These are phyloP conservation scores for Siniperca obscura DNA, from an alignment of 2,797 vertebrate species.

Conservation along the genomic window DNA sequence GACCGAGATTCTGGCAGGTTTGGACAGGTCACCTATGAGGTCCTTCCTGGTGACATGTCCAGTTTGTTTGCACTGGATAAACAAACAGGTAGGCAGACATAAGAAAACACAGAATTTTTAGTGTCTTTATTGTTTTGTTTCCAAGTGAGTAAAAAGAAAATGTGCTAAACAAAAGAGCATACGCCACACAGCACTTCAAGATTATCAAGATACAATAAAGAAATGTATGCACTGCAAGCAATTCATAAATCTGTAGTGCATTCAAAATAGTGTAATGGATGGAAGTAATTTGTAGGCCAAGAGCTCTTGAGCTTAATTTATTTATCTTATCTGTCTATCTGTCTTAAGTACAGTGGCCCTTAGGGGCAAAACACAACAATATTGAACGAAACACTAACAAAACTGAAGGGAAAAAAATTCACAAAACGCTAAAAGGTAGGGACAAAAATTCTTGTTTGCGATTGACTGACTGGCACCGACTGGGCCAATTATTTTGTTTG, in stretches of 20 bases:
- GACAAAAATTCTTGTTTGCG: background rate
- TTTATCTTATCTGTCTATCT: background rate
- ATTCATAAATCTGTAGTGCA: background rate
- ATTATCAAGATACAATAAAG: background rate
- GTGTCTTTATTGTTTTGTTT: background rate
- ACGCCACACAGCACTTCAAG: background rate
- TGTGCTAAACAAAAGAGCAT: background rate
- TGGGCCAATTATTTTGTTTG: background rate
- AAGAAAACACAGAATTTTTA: background rate
- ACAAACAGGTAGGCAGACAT: slow-evolving; percentile 86
- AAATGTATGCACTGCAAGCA: background rate
- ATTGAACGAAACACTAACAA: background rate
- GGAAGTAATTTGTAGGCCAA: background rate
- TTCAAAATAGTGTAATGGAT: background rate
- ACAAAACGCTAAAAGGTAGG: background rate
- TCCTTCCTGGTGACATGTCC: slow-evolving; percentile 87
- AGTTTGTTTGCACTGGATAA: slow-evolving; percentile 88
- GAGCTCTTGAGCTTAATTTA: background rate
- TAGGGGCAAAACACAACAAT: background rate
- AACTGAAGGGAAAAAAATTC: background rate
- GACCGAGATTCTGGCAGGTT: slow-evolving; percentile 89
- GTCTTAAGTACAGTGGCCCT: background rate
- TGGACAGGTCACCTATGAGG: slow-evolving; percentile 87
- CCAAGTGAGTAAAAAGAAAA: background rate
- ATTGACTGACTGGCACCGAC: background rate